Conservation (phyloP, 2,113 vertebrate species). For the Pterocles burchelli region DNA sequence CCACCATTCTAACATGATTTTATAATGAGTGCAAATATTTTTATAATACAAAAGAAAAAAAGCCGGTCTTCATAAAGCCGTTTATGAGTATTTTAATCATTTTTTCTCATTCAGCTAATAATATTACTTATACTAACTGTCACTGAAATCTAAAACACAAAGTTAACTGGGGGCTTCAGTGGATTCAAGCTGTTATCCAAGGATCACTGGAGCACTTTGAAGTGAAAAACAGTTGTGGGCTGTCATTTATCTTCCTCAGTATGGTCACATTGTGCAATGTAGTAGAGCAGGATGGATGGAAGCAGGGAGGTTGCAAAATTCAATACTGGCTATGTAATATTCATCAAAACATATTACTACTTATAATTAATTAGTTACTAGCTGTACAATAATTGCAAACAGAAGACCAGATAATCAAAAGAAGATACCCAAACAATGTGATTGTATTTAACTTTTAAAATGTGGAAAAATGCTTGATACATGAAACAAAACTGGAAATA, state of each 20-base stretch:
- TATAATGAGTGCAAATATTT: not conserved
- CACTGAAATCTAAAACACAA: not conserved
- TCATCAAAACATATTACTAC: not conserved
- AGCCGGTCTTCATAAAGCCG: not conserved
- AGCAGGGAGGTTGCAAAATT: not conserved
- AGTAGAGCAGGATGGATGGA: not conserved
- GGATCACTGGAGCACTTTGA: not conserved
- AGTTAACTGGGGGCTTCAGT: not conserved
- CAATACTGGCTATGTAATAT: not conserved
- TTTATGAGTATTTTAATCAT: not conserved
- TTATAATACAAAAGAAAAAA: not conserved
- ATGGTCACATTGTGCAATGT: not conserved
- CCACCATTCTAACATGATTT: not conserved
- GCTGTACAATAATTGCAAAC: not conserved
- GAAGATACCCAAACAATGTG: not conserved
- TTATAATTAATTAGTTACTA: not conserved
- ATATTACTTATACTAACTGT: not conserved
- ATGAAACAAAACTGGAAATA: not conserved
- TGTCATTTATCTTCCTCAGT: not conserved
- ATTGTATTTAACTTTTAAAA: not conserved
- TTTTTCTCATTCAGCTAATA: not conserved
- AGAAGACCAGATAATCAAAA: not conserved
- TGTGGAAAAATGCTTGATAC: not conserved
- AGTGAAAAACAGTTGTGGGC: not conserved
- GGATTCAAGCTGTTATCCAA: not conserved